These are phyloP conservation scores for Eledona agricola DNA, from an alignment of 2,888 invertebrate species.

Conservation along the genomic window DNA sequence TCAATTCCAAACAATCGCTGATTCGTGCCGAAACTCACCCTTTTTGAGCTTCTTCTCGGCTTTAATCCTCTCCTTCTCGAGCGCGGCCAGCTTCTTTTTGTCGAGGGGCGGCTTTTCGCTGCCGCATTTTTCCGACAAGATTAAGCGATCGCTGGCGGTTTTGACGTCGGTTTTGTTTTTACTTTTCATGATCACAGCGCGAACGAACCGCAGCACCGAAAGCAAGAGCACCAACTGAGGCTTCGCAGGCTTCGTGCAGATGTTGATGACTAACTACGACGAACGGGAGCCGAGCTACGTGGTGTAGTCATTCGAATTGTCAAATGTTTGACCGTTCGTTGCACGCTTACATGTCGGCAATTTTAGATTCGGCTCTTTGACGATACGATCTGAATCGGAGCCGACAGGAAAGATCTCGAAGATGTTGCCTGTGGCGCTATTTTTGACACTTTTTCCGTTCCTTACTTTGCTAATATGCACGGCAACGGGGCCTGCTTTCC, in stretches of 20 bases:
- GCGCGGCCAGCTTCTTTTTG: conserved; percentile 62
- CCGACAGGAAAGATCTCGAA: not conserved
- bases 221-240: conserved; percentile 29
- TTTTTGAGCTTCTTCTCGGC: conserved; percentile 66
- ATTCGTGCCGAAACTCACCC: conserved; percentile 49
- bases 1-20: not conserved
- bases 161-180: conserved; percentile 56
- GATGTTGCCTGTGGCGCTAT: conserved; percentile 3
- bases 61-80: conserved; percentile 65
- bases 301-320: conserved; percentile 45
- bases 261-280: conserved; percentile 31
- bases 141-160: conserved; percentile 63
- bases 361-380: conserved; percentile 28
- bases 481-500: too few relatives aligned
- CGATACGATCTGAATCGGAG: not conserved
- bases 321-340: conserved; percentile 54
- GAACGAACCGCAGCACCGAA: conserved; percentile 21
- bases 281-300: conserved; percentile 32
- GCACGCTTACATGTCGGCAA: conserved; percentile 42
- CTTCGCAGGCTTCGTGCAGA: conserved; percentile 7
- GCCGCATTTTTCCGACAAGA: conserved; percentile 67
- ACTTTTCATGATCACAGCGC: conserved; percentile 48
- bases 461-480: too few relatives aligned
- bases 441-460: conserved; percentile 2
- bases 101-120: conserved; percentile 65